Base-by-base conservation (phyloP, 2,888 invertebrate genomes). In the Sinelater perroti region DNA sequence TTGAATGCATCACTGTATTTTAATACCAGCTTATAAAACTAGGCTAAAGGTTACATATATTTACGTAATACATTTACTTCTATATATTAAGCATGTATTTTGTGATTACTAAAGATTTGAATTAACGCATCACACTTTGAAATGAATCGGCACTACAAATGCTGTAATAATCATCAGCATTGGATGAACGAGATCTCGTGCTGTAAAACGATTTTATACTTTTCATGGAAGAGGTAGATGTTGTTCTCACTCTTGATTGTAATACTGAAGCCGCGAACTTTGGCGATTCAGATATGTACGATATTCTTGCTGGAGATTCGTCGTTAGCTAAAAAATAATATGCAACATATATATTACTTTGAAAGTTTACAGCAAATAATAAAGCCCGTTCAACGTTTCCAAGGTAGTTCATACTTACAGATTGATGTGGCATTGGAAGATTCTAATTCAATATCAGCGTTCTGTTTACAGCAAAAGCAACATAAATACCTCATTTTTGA, bases 201-300 rank as follows among this genome's bases (percentile, higher is more conserved):
- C 65, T 65, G 7, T 63, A 61, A 24, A 60, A 61, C 7, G 65
- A 63, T 49, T 62, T 60, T 18, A 61, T 53, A 31, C 64, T 64
- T 31, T 57, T 53, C 42, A 59, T 56, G 10, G 64, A 62, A 1
- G 60, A 54, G 31, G 51, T 35, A 0, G 65, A 65, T 31, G 24
- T 35, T 13, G 60, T 52, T 38, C 52, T 49, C 24, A 36, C 7
- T 36, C 50, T 36, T 35, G 35, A 1, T 4, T 3, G 14, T n/a
- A 16, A 3, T 17, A 2, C 17, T 2, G 18, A 14, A 18, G 8
- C 10, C 20, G 20, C 21, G 20, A 20, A 2, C 6, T 13, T 42
- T 8, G 24, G 14, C 8, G 40, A 40, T 13, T 40, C 8, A 1
- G 40, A 11, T 26, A 24, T 40, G 10, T 40, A 40, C 1, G 11